These are phyloP conservation scores for Julus scanicus DNA, from an alignment of 2,888 invertebrate genomes.

Conservation along the genomic window DNA sequence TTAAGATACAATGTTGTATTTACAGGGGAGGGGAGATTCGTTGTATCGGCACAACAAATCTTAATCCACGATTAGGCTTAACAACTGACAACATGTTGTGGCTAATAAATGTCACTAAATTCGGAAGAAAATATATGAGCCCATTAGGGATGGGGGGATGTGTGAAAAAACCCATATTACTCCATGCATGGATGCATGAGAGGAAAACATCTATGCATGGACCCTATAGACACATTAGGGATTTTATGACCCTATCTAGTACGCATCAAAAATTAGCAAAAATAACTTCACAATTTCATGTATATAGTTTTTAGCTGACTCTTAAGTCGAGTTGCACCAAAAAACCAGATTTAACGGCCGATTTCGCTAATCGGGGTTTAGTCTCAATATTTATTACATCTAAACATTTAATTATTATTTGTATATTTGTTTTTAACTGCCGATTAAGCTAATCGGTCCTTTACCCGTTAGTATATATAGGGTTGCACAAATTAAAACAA, in stretches of 20 bases:
- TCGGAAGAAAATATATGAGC: conserved; percentile 5
- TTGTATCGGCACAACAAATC: neutral
- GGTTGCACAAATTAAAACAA: too few species aligned
- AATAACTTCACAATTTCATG: too few species aligned
- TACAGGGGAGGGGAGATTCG: neutral
- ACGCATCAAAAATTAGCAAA: too few species aligned
- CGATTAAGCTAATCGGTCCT: neutral
- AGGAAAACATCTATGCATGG: neutral
- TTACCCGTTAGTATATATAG: too few species aligned
- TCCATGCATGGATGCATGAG: neutral
- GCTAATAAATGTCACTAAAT: conserved; percentile 22
- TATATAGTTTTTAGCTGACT: too few species aligned
- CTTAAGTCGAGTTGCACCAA: too few species aligned
- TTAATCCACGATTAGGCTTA: conserved; percentile 4
- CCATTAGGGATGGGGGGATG: neutral
- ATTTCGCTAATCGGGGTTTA: too few species aligned
- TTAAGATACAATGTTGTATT: neutral
- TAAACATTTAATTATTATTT: too few species aligned
- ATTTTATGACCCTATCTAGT: too few species aligned
- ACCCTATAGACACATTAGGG: too few species aligned
- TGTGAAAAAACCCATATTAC: neutral
- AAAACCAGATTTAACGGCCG: too few species aligned
- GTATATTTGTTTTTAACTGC: neutral
- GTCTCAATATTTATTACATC: too few species aligned
- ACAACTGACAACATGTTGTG: conserved; percentile 1